Conservation (phyloP, 2,113 vertebrate species). For the Anser brachyrhynchus region DNA sequence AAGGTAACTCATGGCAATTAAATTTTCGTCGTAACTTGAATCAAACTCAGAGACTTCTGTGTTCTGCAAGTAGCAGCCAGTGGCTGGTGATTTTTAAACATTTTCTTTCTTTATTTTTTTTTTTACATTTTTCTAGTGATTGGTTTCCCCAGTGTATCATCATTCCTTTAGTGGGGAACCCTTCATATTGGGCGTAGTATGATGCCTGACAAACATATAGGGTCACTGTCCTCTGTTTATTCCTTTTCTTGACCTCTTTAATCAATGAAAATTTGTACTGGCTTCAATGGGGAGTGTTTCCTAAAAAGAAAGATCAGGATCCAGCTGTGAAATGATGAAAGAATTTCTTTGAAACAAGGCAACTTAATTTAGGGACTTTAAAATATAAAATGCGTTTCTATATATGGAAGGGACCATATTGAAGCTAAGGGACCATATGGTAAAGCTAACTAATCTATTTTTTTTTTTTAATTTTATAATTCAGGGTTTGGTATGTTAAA, state of each 20-base stretch:
- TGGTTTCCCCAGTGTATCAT: neutral
- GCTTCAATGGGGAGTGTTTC: neutral
- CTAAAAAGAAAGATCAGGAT: neutral
- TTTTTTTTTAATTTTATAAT: neutral
- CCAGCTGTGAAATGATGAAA: neutral
- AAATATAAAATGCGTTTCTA: rapidly evolving
- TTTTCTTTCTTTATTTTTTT: neutral
- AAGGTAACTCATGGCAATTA: neutral
- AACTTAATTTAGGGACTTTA: neutral
- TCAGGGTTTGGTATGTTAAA: neutral
- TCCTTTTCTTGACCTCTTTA: neutral
- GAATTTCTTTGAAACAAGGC: neutral
- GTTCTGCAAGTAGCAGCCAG: neutral
- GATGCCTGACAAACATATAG: neutral
- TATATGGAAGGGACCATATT: neutral
- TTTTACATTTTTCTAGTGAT: neutral
- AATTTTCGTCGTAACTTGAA: neutral
- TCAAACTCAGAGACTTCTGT: neutral
- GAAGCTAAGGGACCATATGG: too few species aligned
- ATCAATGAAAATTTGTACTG: neutral
- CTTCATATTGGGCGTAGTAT: neutral
- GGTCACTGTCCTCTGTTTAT: neutral
- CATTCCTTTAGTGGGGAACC: neutral
- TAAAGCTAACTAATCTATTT: too few species aligned
- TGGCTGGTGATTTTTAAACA: neutral